Percentiles rank a stretch among this genome's conserved stretches.
Evolutionary conservation across 2,888 invertebrate genomes (phyloP).

Genomic region (Leucoptera coffeella): DNA sequence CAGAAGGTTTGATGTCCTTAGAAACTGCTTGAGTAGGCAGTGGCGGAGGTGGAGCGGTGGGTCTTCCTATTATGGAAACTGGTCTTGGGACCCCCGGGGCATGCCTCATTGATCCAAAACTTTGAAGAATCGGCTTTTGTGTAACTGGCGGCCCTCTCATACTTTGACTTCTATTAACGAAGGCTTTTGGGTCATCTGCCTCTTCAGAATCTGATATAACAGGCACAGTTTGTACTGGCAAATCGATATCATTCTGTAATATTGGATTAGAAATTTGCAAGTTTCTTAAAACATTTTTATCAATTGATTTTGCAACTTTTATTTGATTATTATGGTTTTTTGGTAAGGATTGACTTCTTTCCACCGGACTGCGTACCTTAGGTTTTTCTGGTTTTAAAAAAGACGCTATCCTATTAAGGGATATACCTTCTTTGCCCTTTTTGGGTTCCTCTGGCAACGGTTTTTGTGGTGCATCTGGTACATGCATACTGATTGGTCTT

Average conservation of each 20-base stretch:
- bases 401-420: conserved; percentile 68
- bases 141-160: conserved; percentile 62
- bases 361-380: conserved; percentile 37
- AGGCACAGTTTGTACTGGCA: conserved; percentile 54
- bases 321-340: conserved; percentile 50
- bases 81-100: conserved; percentile 62
- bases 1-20: conserved; percentile 23
- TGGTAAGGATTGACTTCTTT: conserved; percentile 53
- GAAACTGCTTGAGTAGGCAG: conserved; percentile 33
- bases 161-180: conserved; percentile 74
- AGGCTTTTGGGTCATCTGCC: conserved; percentile 47
- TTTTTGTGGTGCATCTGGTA: conserved; percentile 25
- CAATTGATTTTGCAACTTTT: conserved; percentile 60
- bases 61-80: conserved; percentile 66
- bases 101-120: conserved; percentile 80
- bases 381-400: conserved; percentile 61
- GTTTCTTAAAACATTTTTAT: conserved; percentile 65
- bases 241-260: conserved; percentile 60
- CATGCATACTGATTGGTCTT: conserved; percentile 47
- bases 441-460: conserved; percentile 46
- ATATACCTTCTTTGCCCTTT: conserved; percentile 53
- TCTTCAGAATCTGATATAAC: conserved; percentile 49
- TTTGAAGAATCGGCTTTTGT: conserved; percentile 60
- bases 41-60: conserved; percentile 72
- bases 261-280: conserved; percentile 83